Evolutionary conservation across 2,797 vertebrate genomes (phyloP), one percentile per base, ranked within the genome.

Genomic region (Neosilurus hyrtlii): DNA sequence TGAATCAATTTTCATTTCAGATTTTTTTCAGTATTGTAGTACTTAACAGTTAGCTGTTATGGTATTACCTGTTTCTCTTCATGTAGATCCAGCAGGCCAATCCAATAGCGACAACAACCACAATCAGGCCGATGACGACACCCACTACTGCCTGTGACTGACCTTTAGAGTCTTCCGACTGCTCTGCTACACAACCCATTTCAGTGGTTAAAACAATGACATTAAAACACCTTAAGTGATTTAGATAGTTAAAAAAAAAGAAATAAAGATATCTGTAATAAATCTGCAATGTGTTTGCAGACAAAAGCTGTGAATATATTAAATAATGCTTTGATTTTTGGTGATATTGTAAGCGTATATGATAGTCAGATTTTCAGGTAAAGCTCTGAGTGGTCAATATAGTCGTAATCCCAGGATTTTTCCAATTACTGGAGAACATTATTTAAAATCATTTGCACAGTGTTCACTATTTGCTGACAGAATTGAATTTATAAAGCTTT

Each of bases 41-140:
- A 43, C 43, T 43, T 43, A 43, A 43, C 43, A 51, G 49, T 52
- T 52, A 3, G 0, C n/a, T 72, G 7, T 59, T 59, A 57, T 76
- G 11, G 26, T 12, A 94, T 95, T 95, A 98, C 97, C 97, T 98
- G 88, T 95, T 96, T 92, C 96, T 99, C 92, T 97, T 99, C 91
- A 92, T 91, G 84, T 96, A 99, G 77, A 98, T 86, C 95, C 94
- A 96, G 90, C 96, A 98, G 73, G 93, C 94, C 61, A 96, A 86
- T 51, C 94, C 97, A 82, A 97, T 93, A 68, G 96, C 91, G 1
- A 96, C 54, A n/a, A 93, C 91, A 65, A 94, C 96, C 0, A 99
- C 86, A 15, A 99, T 93, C 80, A 99, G 94, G 18, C 97, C 96
- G 0, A 97, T 94, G 0, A 98, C 94, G 71, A 99, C 94, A 22